phyloP scores from a whole-genome alignment of 2,888 invertebrate genomes.

The Dynastes hyllus region DNA sequence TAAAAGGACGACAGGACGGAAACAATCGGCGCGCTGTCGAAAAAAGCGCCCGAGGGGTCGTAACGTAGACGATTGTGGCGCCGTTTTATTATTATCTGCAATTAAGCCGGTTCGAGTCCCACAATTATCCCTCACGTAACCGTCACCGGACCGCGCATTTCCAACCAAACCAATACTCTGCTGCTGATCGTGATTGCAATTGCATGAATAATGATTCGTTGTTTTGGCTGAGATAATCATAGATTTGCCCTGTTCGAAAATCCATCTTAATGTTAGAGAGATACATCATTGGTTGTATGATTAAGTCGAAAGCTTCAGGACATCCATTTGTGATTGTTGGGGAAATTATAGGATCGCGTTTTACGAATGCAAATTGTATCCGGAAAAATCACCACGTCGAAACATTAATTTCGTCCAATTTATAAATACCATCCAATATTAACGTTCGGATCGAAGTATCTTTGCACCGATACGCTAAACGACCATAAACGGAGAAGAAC shows the following conservation, averaged over 20 bases:
- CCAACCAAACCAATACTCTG: neutral
- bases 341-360: neutral
- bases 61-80: constrained; percentile 20
- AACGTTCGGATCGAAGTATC: constrained; percentile 6
- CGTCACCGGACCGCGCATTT: constrained; percentile 2
- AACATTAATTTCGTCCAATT: neutral
- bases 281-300: neutral
- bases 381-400: no score
- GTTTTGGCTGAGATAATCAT: constrained; percentile 9
- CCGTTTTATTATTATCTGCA: constrained; percentile 22
- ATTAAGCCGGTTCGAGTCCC: constrained; percentile 15
- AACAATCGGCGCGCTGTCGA: constrained; percentile 19
- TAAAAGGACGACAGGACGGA: constrained; percentile 4
- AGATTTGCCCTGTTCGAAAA: constrained; percentile 10
- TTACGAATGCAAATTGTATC: neutral
- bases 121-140: constrained; percentile 28
- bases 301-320: constrained; percentile 8
- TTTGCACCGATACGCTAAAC: constrained; percentile 34
- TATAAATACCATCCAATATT: neutral
- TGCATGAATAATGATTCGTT: neutral
- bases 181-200: constrained; percentile 18
- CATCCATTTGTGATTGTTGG: neutral
- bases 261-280: neutral
- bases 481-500: constrained; percentile 28
- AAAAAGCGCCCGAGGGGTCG: constrained; percentile 4